Evolutionary conservation across 2,113 vertebrate species (phyloP).

Genomic region (Equus quagga): DNA sequence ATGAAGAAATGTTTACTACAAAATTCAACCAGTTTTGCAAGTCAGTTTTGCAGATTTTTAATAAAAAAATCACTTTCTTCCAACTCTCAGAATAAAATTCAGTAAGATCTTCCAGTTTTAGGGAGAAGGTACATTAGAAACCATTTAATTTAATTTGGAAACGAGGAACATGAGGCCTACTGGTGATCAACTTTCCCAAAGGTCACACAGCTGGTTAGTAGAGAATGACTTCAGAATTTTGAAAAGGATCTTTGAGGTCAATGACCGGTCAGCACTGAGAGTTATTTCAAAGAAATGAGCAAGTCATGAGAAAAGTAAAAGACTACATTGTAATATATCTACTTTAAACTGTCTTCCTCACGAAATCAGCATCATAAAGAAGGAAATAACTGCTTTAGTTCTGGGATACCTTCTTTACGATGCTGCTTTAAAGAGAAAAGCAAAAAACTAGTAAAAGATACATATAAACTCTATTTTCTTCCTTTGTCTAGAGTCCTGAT

Average conservation of each 20-base stretch:
- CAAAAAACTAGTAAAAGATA: background rate
- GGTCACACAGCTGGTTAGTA: background rate
- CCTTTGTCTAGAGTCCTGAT: background rate
- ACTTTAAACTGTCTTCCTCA: slow-evolving; percentile 45
- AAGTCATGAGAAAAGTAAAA: slow-evolving; percentile 48
- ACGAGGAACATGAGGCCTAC: background rate
- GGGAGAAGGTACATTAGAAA: background rate
- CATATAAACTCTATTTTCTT: background rate
- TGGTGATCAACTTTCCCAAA: background rate
- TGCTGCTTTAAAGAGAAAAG: slow-evolving; percentile 25
- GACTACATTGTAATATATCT: background rate
- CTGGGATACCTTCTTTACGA: background rate
- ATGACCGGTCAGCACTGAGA: background rate
- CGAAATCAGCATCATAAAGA: slow-evolving; percentile 15
- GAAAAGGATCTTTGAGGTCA: slow-evolving; percentile 17
- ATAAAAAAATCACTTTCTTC: slow-evolving; percentile 21
- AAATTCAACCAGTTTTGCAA: slow-evolving; percentile 55
- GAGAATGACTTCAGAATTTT: slow-evolving; percentile 40
- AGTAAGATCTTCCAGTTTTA: slow-evolving; percentile 7
- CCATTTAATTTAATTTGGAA: slow-evolving; percentile 24
- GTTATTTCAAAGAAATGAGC: slow-evolving; percentile 24
- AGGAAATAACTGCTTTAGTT: background rate
- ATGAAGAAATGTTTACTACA: background rate
- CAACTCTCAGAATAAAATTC: slow-evolving; percentile 27
- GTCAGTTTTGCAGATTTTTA: background rate